Evolutionary conservation across 2,113 vertebrate species (phyloP).

Genomic region (Zeus faber): DNA sequence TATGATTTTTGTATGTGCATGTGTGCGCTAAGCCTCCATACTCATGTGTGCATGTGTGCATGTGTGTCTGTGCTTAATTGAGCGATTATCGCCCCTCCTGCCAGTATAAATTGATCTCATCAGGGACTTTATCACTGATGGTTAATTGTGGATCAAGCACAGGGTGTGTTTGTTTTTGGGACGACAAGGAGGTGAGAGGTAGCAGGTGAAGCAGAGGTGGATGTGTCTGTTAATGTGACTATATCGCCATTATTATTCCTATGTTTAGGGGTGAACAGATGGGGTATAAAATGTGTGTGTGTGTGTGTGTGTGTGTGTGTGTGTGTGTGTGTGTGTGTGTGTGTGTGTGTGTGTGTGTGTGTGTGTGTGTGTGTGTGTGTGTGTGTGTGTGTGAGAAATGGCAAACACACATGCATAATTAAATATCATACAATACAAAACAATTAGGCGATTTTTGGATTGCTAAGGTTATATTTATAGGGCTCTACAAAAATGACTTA

Average conservation of each 20-base stretch:
- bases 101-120: slow-evolving; percentile 56
- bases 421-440: too few relatives aligned
- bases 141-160: slow-evolving; percentile 51
- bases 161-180: slow-evolving; percentile 54
- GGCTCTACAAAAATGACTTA: too few relatives aligned
- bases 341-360: neutral
- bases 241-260: neutral
- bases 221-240: slow-evolving; percentile 35
- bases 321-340: slow-evolving; percentile 5
- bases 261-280: slow-evolving; percentile 49
- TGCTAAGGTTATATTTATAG: neutral
- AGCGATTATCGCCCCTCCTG: slow-evolving; percentile 52
- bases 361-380: slow-evolving; percentile 23
- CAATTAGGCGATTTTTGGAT: too few relatives aligned
- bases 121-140: slow-evolving; percentile 58
- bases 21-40: neutral
- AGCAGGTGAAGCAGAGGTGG: slow-evolving; percentile 41
- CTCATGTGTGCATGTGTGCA: slow-evolving; percentile 1
- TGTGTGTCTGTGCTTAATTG: slow-evolving; percentile 45
- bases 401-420: too few relatives aligned
- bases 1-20: slow-evolving; percentile 13
- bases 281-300: slow-evolving; percentile 32
- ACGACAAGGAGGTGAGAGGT: slow-evolving; percentile 18
- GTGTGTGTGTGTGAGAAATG: too few relatives aligned
- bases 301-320: slow-evolving; percentile 3